Evolutionary conservation across 2,797 vertebrate species (phyloP).

Genomic region (Smutsia temminckii): DNA sequence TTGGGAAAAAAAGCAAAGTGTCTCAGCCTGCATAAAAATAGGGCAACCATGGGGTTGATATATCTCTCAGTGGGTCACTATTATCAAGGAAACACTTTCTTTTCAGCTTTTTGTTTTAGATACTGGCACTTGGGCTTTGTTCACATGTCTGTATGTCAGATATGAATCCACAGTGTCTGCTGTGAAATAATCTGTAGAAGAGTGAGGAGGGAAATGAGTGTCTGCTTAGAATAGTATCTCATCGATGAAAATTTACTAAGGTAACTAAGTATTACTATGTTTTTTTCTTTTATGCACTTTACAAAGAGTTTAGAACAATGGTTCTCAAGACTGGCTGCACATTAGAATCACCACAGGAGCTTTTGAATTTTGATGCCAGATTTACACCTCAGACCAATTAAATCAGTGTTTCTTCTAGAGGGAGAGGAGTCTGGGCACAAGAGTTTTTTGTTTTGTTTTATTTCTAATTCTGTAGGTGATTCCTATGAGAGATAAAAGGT

Average conservation of each 20-base stretch:
- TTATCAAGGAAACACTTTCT: neutral
- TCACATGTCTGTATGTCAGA: neutral
- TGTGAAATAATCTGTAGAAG: neutral
- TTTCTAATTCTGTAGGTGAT: conserved; percentile 3
- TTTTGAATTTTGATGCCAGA: neutral
- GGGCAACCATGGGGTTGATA: neutral
- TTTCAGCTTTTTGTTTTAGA: neutral
- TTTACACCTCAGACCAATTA: neutral
- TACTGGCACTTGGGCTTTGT: neutral
- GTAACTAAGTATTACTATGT: neutral
- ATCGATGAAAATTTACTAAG: neutral
- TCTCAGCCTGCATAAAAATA: neutral
- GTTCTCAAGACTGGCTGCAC: neutral
- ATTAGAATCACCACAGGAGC: neutral
- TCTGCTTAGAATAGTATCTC: neutral
- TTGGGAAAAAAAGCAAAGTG: neutral
- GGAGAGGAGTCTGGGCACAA: neutral
- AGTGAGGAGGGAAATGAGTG: neutral
- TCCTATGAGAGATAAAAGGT: neutral
- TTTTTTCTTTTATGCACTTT: neutral
- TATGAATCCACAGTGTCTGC: neutral
- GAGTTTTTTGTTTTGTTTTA: neutral
- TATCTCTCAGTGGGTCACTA: neutral
- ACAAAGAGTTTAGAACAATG: neutral
- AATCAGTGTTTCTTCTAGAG: neutral